Evolutionary conservation across 2,113 vertebrate genomes (phyloP), one percentile per base, ranked within the genome.

Genomic region (Labrus mixtus): DNA sequence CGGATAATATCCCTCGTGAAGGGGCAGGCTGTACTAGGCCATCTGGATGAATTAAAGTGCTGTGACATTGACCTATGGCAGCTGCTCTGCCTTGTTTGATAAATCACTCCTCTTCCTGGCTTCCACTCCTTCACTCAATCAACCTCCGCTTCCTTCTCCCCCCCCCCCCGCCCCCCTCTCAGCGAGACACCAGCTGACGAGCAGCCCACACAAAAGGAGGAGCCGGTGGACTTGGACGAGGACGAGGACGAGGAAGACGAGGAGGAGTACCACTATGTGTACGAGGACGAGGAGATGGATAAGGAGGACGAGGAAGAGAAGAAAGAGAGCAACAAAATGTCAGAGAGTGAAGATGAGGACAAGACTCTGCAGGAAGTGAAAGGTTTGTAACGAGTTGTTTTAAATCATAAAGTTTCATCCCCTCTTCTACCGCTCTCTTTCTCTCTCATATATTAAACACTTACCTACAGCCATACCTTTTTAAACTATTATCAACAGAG

Each of bases 261-360:
- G 1, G 95, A 95, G 0, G 94, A 96, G 62, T 95, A 94, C 46
- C 93, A 95, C 46, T 96, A 96, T 0, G 95, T 94, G 22, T 96
- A 95, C 4, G 96, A 95, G 20, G 96, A 97, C 0, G 96, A 97
- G 83, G 96, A 97, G 20, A 91, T 82, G 0, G 95, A 97, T 51
- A 92, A 94, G 0, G 93, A 96, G 51, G 96, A 96, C 48, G 95
- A 92, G 3, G 93, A 96, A n/a, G 95, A 95, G 78, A 94, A 94
- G 0, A 94, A 95, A 1, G 95, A 96, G 73, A 91, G 93, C 0
- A 93, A 91, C 93, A 80, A 79, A 72, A 78, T 90, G 89, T 19
- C 93, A 66, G 84, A 95, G 15, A 69, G 81, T 19, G 80, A 91
- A 0, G 95, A 95, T 16, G 95, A 95, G 65, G 96, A 93, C 20